These are phyloP conservation scores for Pollenia amentaria DNA, from an alignment of 2,888 invertebrate species.

Conservation along the genomic window DNA sequence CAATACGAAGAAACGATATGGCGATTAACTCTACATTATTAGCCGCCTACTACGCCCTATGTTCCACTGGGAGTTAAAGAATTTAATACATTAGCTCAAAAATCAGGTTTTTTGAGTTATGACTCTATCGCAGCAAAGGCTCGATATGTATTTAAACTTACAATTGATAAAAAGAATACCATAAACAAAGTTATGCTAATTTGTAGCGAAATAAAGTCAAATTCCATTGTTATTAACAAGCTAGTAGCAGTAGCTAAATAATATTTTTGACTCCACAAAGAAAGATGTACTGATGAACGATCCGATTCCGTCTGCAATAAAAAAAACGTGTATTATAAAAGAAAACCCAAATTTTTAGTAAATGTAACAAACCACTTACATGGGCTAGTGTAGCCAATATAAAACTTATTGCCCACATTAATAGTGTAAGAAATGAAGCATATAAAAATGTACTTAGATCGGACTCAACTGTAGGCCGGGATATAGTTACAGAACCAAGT, in stretches of 20 bases:
- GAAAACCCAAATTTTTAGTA: not conserved
- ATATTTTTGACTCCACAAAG: conserved; percentile 69
- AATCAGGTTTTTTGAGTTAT: too few species aligned
- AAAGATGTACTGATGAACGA: conserved; percentile 16
- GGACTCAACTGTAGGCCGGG: conserved; percentile 21
- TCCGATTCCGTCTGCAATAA: conserved; percentile 42
- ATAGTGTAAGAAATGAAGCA: conserved; percentile 9
- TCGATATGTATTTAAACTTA: conserved; percentile 63
- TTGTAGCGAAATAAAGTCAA: conserved; percentile 52
- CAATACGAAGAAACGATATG: too few species aligned
- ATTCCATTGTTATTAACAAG: conserved; percentile 55
- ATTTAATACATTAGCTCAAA: too few species aligned
- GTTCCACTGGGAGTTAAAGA: too few species aligned
- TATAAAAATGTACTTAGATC: not conserved
- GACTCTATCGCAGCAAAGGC: too few species aligned
- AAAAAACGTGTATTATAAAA: not conserved
- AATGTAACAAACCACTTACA: conserved; percentile 32
- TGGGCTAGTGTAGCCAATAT: conserved; percentile 39
- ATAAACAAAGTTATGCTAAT: conserved; percentile 62
- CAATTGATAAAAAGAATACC: conserved; percentile 68
- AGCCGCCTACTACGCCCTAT: too few species aligned
- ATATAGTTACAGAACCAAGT: conserved; percentile 40
- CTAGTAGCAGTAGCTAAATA: conserved; percentile 66
- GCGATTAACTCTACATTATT: too few species aligned
- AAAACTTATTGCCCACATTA: conserved; percentile 34